A percentile compares a stretch with the other conserved stretches of the same genome.
Evolutionary conservation across 1,140 invertebrate genomes (phyloP).

Genomic region (Acromyrmex heyeri): DNA sequence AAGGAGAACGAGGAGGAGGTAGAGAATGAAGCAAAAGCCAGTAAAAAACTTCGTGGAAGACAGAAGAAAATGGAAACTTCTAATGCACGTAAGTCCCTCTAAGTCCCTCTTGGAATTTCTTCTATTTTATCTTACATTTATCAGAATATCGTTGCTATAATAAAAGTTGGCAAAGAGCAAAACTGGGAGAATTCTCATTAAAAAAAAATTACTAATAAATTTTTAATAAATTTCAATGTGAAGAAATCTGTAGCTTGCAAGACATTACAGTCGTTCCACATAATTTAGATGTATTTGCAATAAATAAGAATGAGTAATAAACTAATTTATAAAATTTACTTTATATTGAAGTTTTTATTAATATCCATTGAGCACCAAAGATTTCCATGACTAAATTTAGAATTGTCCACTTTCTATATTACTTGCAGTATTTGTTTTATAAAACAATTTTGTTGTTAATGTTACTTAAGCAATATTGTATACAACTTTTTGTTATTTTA

Average conservation of each 20-base stretch:
- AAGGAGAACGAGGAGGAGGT: neutral
- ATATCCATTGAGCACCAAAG: neutral
- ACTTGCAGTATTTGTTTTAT: neutral
- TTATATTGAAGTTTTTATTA: constrained; percentile 8
- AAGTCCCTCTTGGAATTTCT: neutral
- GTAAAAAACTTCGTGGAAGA: constrained; percentile 38
- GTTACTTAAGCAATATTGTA: neutral
- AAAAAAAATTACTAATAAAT: neutral
- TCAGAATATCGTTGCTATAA: neutral
- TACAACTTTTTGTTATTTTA: constrained; percentile 9
- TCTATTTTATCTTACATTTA: neutral
- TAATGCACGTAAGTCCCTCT: constrained; percentile 33
- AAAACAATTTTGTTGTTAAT: neutral
- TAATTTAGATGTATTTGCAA: neutral
- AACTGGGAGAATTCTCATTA: neutral
- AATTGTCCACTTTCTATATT: neutral
- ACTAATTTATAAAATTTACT: too few species aligned
- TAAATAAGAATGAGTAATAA: too few species aligned
- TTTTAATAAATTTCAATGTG: neutral
- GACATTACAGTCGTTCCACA: neutral
- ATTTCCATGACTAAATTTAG: neutral
- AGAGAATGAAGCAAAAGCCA: neutral
- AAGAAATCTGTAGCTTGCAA: neutral
- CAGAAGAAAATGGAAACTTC: constrained; percentile 43
- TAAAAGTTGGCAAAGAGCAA: too few species aligned